Base-by-base conservation (phyloP, 2,888 invertebrate genomes). In the Lasioglossum villosulum region DNA sequence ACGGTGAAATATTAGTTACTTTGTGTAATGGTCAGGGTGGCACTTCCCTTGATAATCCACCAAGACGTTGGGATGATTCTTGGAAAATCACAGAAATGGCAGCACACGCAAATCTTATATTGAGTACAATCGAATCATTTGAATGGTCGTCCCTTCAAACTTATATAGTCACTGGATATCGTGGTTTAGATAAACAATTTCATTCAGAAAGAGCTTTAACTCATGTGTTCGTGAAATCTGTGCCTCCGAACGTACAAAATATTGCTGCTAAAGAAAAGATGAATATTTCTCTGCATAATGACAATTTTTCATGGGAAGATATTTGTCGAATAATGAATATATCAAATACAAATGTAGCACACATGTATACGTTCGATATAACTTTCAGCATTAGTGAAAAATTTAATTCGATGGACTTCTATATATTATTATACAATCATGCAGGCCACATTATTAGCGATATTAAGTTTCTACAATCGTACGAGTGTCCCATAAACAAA, bases 31-130 rank as follows among this genome's bases (percentile, higher is more conserved):
- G 96, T 73, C 96, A 96, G 93, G 96, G 96, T 82, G 96, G 96
- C 8, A 96, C 96, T 19, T 92, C 94, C 75, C 92, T 94, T 42
- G 96, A 96, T 87, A 80, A 89, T n/a, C 92, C 93, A 27, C 87
- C 77, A 37, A 95, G 96, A 89, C 94, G 93, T 16, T 96, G 95
- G 95, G 95, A 95, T 86, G 96, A 96, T 93, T 95, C 96, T 27
- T 96, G 96, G 96, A 96, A 96, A 93, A 89, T 95, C n/a, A 95
- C 95, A 83, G 96, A 96, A 92, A 96, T 96, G 96, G 96, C 96
- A 78, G 95, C 96, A 12, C 94, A 96, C 89, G 95, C 95, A 66
- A 93, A 95, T 87, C 94, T 96, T 76, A 87, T 96, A 83, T 91
- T 96, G 56, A 91, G 86, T 0, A 85, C 91, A n/a, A 92, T 95